These are phyloP conservation scores for Drosophila littoralis DNA, from an alignment of 1,140 invertebrate species.

Conservation along the genomic window DNA sequence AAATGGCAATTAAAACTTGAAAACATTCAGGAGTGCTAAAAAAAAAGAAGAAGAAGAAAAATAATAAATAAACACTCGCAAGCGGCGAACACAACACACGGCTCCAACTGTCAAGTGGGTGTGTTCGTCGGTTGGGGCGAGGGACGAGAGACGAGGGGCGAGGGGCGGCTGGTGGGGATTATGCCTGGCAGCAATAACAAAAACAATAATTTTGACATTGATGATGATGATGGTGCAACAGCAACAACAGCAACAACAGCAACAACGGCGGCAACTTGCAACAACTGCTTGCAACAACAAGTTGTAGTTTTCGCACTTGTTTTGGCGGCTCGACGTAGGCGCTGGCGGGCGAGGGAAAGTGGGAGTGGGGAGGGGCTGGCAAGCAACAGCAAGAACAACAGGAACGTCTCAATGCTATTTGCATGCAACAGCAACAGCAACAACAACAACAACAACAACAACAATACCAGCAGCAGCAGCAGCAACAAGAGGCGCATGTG, in stretches of 20 bases:
- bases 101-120: not conserved
- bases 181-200: conserved; percentile 52
- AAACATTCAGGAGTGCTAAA: not conserved
- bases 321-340: conserved; percentile 6
- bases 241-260: conserved; percentile 28
- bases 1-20: too few relatives aligned
- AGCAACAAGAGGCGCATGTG: conserved; percentile 42
- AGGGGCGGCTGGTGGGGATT: conserved; percentile 1
- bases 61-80: too few relatives aligned
- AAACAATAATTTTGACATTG: conserved; percentile 81
- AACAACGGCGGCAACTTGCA: conserved; percentile 48
- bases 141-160: not conserved
- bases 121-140: not conserved
- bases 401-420: conserved; percentile 47
- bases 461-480: too few relatives aligned
- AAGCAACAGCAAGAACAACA: conserved; percentile 31
- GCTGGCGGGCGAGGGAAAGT: not conserved
- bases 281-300: conserved; percentile 7
- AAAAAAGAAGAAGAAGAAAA: too few relatives aligned
- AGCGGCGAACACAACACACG: not conserved
- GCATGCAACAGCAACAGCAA: conserved; percentile 53
- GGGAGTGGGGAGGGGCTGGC: not conserved
- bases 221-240: conserved; percentile 56
- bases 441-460: conserved; percentile 33
- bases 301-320: conserved; percentile 51